These are phyloP conservation scores for Eucera pruinosa DNA, from an alignment of 2,888 invertebrate species.

Conservation along the genomic window DNA sequence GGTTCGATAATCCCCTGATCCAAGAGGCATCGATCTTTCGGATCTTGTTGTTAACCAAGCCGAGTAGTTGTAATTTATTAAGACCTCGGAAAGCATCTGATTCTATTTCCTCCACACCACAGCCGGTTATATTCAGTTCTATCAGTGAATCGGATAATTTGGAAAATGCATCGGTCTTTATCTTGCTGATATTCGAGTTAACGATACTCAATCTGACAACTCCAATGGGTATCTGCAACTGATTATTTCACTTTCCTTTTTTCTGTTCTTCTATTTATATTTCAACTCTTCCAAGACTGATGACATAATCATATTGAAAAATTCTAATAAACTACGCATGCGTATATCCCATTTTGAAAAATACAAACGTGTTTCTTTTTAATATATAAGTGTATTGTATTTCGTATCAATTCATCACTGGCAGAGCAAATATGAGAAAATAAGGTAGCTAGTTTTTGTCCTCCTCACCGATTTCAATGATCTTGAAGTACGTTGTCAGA, in stretches of 20 bases:
- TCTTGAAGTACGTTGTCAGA: too few species aligned
- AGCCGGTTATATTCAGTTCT: slow-evolving; percentile 55
- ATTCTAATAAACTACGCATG: too few species aligned
- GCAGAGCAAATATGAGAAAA: too few species aligned
- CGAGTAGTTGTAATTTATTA: slow-evolving; percentile 39
- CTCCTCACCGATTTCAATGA: too few species aligned
- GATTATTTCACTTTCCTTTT: not conserved
- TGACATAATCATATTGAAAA: too few species aligned
- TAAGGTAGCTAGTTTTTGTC: too few species aligned
- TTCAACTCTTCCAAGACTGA: too few species aligned
- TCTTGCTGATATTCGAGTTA: slow-evolving; percentile 42
- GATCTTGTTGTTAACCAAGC: slow-evolving; percentile 55
- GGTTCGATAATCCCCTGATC: slow-evolving; percentile 42
- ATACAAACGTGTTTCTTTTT: too few species aligned
- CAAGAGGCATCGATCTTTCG: slow-evolving; percentile 46
- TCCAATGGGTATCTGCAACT: slow-evolving; percentile 36
- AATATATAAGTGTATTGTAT: too few species aligned
- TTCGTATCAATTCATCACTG: too few species aligned
- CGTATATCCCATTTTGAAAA: too few species aligned
- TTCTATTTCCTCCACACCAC: slow-evolving; percentile 51
- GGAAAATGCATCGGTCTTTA: slow-evolving; percentile 44
- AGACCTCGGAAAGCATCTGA: slow-evolving; percentile 55
- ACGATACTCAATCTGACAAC: slow-evolving; percentile 36
- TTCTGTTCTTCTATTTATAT: not conserved
- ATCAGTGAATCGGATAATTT: slow-evolving; percentile 28